Base-by-base conservation (phyloP, 2,888 invertebrate genomes). In the Drosophila lacicola region DNA sequence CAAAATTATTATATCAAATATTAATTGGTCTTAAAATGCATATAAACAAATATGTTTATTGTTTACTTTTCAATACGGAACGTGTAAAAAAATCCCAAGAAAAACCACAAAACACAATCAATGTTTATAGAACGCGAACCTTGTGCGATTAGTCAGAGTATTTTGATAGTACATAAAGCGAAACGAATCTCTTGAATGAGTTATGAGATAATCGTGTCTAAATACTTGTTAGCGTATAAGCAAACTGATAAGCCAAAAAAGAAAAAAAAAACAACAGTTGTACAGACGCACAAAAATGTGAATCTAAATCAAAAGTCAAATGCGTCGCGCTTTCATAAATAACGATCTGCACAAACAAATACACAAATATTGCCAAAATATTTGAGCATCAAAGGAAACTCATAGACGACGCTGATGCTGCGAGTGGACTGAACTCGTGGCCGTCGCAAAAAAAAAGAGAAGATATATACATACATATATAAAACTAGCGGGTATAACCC, bases 391-490 rank as follows among this genome's bases (percentile, higher is more conserved):
- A 83, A 88, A 83, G 82, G 68, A 85, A 85, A 83, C 58, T 88
- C 83, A 77, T 82, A 88, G 86, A 74, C 77, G 25, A 25, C 25
- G 60, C 34, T 56, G 34, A 50, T 47, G 61, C 42, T 60, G 41
- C 41, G 82, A 70, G 82, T 79, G 82, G 88, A 88, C 53, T 83
- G 88, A 83, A 88, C 88, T 79, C 86, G 82, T 88, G 77, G 86
- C 77, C 77, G 66, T 82, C 82, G 82, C 65, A 25, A 60, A 67
- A 62, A 41, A 9, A 19, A 34, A 14, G 17, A 50, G 37, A 11
- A 9, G 36, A 19, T 4, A 45, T 13, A 13, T 11, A 54, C 34
- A 25, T 58, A 37, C 39, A 51, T 51, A 51, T 51, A 51, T n/a
- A n/a, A n/a, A n/a, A n/a, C n/a, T n/a, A n/a, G n/a, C n/a, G n/a